Base-by-base conservation (phyloP, 92 coral and sea anemone species). In the Anthopleura xanthogrammica region DNA sequence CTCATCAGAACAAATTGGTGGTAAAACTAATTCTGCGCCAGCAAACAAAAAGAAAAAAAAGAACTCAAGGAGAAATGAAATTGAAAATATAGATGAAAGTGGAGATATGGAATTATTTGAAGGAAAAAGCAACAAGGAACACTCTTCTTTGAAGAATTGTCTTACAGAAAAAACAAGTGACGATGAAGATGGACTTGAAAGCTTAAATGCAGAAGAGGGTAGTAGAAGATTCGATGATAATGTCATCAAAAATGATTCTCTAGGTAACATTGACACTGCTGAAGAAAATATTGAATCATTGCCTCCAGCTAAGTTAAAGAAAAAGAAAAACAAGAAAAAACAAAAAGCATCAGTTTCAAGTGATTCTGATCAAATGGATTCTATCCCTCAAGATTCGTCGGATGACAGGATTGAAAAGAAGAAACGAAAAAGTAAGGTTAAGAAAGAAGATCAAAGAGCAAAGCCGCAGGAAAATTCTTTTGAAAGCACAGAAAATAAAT, bases 261-360 rank as follows among this genome's bases (percentile, higher is more conserved):
- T 13, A 68, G 36, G 16, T 8, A 23, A 68, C 24, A 36, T 12
- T 43, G 79, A 40, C 23, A 43, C n/a, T 76, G 8, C 79, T 50
- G 60, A 55, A 4, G 12, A 52, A 16, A 60, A 77, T 19, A 77
- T 52, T 8, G 16, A 52, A 77, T 41, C 23, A 46, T 16, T 22
- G n/a, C 7, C 39, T 76, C 54, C 11, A 41, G 79, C 29, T 48
- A 55, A 77, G 65, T 42, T 41, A 77, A 77, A 54, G 42, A 77
- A 23, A 52, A 77, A 3, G n/a, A 50, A 77, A 52, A 52, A 7
- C 80, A 77, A 23, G 64, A 48, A 48, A 50, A 77, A 77, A 23
- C 14, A 68, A 77, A 52, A 54, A 48, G 42, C 42, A 54, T 52
- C 58, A 20, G 23, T 12, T 2, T 36, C 58, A 55, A 23, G 80